Base-by-base conservation (phyloP, 2,888 invertebrate genomes). In the Lepidochrysops patricia region DNA sequence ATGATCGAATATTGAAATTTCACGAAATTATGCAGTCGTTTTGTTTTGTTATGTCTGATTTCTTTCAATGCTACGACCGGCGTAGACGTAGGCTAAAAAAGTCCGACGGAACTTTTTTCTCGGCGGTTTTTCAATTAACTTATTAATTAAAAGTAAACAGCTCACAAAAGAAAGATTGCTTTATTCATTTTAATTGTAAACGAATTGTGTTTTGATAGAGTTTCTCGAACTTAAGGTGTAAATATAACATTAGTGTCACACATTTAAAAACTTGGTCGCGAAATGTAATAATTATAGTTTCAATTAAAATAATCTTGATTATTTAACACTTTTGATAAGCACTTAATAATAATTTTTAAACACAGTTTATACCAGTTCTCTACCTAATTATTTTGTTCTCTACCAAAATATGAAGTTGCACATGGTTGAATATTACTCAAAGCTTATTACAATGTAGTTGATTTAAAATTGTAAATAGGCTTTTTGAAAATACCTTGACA, bases 21-120 rank as follows among this genome's bases (percentile, higher is more conserved):
- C 15, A 9, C 15, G 12, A 32, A 27, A 29, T 54, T 54, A 13
- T 29, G 54, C 12, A 13, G 19, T 32, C 7, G 54, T 54, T 32
- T 50, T 60, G 58, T 61, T 62, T 57, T 62, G 64, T 66, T 63
- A 66, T 60, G 64, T 64, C 66, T 32, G 27, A 15, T 32, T 54
- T 54, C 29, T 50, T 26, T 50, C 26, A 25, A 50, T 50, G 72
- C 70, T 71, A 72, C 72, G 73, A 72, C 58, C 77, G 54, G 79
- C 75, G 71, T 64, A 68, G 67, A 73, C 73, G 79, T 88, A 88
- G 88, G 88, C 88, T 85, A 85, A 88, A 87, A 85, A 79, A 74
- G 74, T 73, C 88, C 88, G 88, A 67, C 88, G 88, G 88, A 75
- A 82, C 73, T 74, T 77, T 72, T 72, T 67, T 64, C 62, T 63